Evolutionary conservation across 1,140 invertebrate genomes (phyloP).

Genomic region (Stenopsyche tienmushanensis): DNA sequence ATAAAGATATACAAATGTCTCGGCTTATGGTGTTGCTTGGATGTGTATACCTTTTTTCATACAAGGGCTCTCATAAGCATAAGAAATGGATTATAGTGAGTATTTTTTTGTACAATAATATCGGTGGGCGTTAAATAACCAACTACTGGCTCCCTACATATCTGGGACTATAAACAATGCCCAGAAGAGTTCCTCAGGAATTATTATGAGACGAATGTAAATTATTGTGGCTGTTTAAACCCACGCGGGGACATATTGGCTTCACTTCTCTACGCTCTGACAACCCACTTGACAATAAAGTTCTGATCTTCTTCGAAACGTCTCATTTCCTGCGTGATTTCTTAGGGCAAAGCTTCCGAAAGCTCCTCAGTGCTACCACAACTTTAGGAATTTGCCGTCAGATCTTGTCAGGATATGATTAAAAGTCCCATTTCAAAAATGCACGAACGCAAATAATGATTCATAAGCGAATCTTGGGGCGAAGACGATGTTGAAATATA

Average conservation of each 20-base stretch:
- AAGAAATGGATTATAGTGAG: constrained; percentile 21
- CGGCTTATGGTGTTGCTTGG: constrained; percentile 10
- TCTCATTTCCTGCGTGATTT: neutral
- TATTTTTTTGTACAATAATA: constrained; percentile 18
- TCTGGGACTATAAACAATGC: constrained; percentile 34
- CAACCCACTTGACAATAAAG: too few species aligned
- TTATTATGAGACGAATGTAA: constrained; percentile 25
- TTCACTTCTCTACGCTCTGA: too few species aligned
- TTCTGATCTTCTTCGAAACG: neutral
- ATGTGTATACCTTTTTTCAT: too few species aligned
- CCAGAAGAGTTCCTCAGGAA: constrained; percentile 13
- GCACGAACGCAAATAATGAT: too few species aligned
- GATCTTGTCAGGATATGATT: too few species aligned
- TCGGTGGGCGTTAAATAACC: constrained; percentile 19
- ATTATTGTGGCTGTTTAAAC: constrained; percentile 22
- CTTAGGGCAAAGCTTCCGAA: too few species aligned
- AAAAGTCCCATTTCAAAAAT: too few species aligned
- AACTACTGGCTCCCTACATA: constrained; percentile 11
- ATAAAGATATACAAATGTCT: constrained; percentile 20
- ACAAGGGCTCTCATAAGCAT: too few species aligned
- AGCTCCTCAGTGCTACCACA: too few species aligned
- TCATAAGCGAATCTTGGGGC: too few species aligned
- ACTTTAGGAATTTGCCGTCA: too few species aligned
- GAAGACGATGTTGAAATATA: too few species aligned
- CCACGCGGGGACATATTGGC: constrained; percentile 24